These are phyloP conservation scores for Pholis gunnellus DNA, from an alignment of 2,113 vertebrate genomes.

Conservation along the genomic window DNA sequence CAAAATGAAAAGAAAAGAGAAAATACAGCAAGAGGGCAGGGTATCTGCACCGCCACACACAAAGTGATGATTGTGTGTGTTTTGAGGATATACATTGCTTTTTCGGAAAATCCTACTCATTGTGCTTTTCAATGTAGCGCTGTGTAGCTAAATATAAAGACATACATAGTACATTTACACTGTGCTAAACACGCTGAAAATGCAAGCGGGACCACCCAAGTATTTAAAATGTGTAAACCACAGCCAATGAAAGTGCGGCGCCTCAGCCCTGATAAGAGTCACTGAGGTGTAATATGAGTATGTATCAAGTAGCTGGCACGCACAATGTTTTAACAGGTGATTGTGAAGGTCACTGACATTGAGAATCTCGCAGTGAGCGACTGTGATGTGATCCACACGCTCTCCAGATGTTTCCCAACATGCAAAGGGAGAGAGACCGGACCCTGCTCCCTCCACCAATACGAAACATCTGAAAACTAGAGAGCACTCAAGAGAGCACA, in stretches of 20 bases:
- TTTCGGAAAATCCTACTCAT: neutral
- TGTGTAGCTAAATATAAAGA: neutral
- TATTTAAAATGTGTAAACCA: neutral
- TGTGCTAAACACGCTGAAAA: neutral
- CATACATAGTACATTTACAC: neutral
- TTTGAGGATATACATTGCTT: neutral
- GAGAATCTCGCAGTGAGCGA: slow-evolving; percentile 31
- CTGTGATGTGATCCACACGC: slow-evolving; percentile 53
- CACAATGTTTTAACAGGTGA: slow-evolving; percentile 55
- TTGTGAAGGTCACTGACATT: slow-evolving; percentile 44
- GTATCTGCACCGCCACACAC: neutral
- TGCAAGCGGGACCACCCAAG: neutral
- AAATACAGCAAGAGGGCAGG: neutral
- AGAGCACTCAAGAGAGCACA: neutral
- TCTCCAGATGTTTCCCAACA: slow-evolving; percentile 76
- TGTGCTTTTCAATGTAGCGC: neutral
- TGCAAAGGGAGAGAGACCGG: slow-evolving; percentile 37
- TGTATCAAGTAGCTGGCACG: slow-evolving; percentile 40
- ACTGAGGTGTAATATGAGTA: slow-evolving; percentile 16
- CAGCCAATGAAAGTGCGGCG: slow-evolving; percentile 7
- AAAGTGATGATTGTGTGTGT: neutral
- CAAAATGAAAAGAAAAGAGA: neutral
- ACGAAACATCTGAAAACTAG: neutral
- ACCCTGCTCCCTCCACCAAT: slow-evolving; percentile 6
- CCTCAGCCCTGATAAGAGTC: slow-evolving; percentile 26